Base-by-base conservation (phyloP, 1,140 invertebrate genomes). In the Nasonia longicornis region DNA sequence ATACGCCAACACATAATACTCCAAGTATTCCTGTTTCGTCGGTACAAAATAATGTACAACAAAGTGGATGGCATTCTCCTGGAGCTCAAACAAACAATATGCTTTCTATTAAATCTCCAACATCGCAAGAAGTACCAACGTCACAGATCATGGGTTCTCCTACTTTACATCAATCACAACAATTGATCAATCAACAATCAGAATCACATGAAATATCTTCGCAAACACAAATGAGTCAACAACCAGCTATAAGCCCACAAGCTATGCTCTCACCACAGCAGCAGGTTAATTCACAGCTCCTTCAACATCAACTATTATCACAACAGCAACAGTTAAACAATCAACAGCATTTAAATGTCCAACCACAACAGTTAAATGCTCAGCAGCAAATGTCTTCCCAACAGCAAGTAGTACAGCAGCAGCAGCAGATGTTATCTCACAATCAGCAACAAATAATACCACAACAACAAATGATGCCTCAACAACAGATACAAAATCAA, bases 171-270 rank as follows among this genome's bases (percentile, higher is more conserved):
- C 86, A 85, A 69, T 76, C 85, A 16, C 86, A 89, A 85, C 92
- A 89, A 79, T 71, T 90, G 38, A 48, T 91, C 58, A 90, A 88
- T 76, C 91, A 92, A 80, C 91, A 92, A 82, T 88, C 88, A 72
- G 84, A 84, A 42, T 80, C 85, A 3, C 42, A 86, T 52, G 87
- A 88, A 63, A 79, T 88, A 58, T 38, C 83, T 58, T 35, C 85
- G 0, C 87, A 86, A 71, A 79, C 85, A 38, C 86, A 86, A 70
- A 82, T 88, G 38, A 86, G 81, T 35, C 88, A 87, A 45, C 86
- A 86, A 31, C 82, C 85, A 31, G 26, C 85, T 8, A 83, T 85
- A 48, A 80, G 81, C 22, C 76, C 84, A n/a, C 83, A 90, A 80
- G 64, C 79, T 42, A 69, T 85, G 42, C 83, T 86, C 12, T 48